Percentiles rank a stretch among this genome's conserved stretches.
These are phyloP conservation scores for Ceyx melanurus DNA, from an alignment of 2,113 vertebrate species.

Conservation along the genomic window DNA sequence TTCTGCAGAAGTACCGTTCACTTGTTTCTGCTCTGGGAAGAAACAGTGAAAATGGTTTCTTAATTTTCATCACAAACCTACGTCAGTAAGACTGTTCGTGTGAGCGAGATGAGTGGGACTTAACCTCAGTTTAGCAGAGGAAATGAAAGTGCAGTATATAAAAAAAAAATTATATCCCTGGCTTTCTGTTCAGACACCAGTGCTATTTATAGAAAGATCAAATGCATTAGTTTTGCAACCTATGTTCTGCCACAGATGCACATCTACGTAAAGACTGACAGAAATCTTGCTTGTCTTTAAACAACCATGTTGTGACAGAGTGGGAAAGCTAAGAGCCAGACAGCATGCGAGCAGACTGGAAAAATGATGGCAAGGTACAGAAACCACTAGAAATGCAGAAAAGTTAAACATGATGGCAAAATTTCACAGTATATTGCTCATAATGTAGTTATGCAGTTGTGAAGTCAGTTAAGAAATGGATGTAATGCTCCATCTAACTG, in stretches of 20 bases:
- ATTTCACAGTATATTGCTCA: slow-evolving; percentile 69
- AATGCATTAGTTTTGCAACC: slow-evolving; percentile 48
- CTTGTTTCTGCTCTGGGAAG: slow-evolving; percentile 29
- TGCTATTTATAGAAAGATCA: slow-evolving; percentile 53
- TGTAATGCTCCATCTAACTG: slow-evolving; percentile 75
- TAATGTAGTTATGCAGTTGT: slow-evolving; percentile 63
- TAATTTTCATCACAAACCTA: neutral
- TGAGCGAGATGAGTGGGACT: neutral
- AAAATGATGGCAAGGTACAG: slow-evolving; percentile 72
- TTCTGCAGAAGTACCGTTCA: neutral
- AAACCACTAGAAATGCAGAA: slow-evolving; percentile 72
- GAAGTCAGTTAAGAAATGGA: slow-evolving; percentile 73
- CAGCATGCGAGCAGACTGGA: slow-evolving; percentile 56
- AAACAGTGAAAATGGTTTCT: slow-evolving; percentile 32
- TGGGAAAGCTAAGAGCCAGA: slow-evolving; percentile 67
- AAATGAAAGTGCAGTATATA: slow-evolving; percentile 56
- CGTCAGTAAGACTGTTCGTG: neutral
- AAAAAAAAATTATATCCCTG: slow-evolving; percentile 9
- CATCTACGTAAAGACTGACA: slow-evolving; percentile 61
- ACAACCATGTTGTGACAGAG: slow-evolving; percentile 54
- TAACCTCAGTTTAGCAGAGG: slow-evolving; percentile 23
- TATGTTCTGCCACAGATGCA: slow-evolving; percentile 48
- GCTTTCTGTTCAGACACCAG: slow-evolving; percentile 3
- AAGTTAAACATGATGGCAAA: slow-evolving; percentile 65
- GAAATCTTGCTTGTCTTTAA: slow-evolving; percentile 37